A percentile compares a stretch with the other conserved stretches of the same genome.
Evolutionary conservation across 2,888 invertebrate species (phyloP).

Genomic region (Molorchus minor): DNA sequence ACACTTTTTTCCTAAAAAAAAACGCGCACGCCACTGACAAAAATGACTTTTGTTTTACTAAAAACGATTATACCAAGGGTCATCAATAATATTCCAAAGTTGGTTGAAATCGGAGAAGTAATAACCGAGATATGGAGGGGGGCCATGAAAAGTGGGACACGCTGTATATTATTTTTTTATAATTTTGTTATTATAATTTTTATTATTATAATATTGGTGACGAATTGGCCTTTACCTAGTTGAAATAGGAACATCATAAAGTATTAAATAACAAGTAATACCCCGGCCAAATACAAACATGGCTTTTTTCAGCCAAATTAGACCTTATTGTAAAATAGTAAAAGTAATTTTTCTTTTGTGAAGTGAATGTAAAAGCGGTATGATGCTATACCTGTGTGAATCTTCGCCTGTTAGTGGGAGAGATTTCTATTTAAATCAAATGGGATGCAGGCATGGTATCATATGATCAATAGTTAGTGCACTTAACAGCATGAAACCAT

Average conservation of each 20-base stretch:
- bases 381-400: constrained; percentile 38
- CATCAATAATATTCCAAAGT: too few relatives aligned
- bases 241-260: neutral
- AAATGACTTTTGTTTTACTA: too few relatives aligned
- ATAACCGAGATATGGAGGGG: too few relatives aligned
- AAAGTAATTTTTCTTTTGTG: constrained; percentile 52
- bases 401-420: constrained; percentile 45
- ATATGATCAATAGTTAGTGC: constrained; percentile 58
- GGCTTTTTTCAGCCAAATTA: constrained; percentile 39
- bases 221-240: too few relatives aligned
- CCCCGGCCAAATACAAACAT: neutral
- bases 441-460: constrained; percentile 53
- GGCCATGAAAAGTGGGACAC: too few relatives aligned
- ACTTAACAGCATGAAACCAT: constrained; percentile 57
- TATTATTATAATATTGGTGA: too few relatives aligned
- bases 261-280: constrained; percentile 7
- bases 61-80: too few relatives aligned
- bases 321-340: constrained; percentile 49
- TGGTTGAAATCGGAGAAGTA: too few relatives aligned
- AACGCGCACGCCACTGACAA: too few relatives aligned
- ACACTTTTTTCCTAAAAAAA: too few relatives aligned
- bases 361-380: constrained; percentile 49
- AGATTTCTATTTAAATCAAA: constrained; percentile 47
- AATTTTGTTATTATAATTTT: too few relatives aligned
- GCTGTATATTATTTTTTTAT: too few relatives aligned